These are phyloP conservation scores for Ophion slaviceki DNA, from an alignment of 2,888 invertebrate species.

Conservation along the genomic window DNA sequence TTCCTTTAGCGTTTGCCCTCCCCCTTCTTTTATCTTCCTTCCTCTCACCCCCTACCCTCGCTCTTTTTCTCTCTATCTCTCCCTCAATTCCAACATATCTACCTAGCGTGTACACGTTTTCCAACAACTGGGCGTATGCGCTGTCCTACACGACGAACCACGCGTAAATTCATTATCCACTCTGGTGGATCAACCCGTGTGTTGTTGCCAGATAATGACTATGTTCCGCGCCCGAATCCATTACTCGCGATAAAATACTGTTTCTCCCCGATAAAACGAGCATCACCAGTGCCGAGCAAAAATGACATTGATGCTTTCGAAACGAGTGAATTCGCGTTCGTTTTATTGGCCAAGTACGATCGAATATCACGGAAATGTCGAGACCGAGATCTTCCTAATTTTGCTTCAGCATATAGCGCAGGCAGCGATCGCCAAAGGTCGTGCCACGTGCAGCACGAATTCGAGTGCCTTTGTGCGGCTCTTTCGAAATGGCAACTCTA, in stretches of 20 bases:
- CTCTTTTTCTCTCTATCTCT: not conserved
- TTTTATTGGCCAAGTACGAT: not conserved
- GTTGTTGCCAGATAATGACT: conserved; percentile 18
- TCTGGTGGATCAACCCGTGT: conserved; percentile 23
- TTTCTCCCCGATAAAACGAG: not conserved
- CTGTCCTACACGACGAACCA: conserved; percentile 26
- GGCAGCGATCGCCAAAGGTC: not conserved
- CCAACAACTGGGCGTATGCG: conserved; percentile 10
- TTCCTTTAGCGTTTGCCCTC: no score
- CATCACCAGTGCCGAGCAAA: not conserved
- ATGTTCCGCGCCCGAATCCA: conserved; percentile 5
- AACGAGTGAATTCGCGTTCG: not conserved
- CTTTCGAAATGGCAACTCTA: not conserved
- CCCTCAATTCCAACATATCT: not conserved
- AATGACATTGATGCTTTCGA: not conserved
- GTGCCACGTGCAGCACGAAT: not conserved
- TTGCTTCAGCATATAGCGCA: not conserved
- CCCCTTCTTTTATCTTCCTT: not conserved
- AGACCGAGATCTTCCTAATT: not conserved
- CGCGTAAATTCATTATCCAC: conserved; percentile 47
- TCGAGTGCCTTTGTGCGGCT: not conserved
- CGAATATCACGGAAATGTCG: not conserved
- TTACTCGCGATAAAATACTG: conserved; percentile 40
- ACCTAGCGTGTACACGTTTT: not conserved
- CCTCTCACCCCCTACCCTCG: no score